phyloP scores from a whole-genome alignment of 2,888 invertebrate species.

The Apamea monoglypha region DNA sequence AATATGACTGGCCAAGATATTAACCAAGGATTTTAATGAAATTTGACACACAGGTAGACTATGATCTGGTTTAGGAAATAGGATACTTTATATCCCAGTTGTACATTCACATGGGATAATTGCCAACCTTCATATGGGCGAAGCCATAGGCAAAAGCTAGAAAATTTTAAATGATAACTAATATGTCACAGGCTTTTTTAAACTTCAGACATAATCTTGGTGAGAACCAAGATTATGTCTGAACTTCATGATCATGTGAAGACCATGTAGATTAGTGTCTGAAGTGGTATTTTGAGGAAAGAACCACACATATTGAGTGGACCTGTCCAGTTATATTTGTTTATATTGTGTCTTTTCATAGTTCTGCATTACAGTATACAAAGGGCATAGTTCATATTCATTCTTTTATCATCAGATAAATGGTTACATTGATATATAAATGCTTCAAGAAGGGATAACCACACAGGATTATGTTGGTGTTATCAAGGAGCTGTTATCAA shows the following conservation, averaged over 20 bases:
- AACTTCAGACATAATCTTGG: too few species aligned
- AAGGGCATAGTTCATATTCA: constrained; percentile 23
- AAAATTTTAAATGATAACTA: too few species aligned
- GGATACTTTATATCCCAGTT: neutral
- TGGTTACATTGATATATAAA: constrained; percentile 9
- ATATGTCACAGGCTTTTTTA: too few species aligned
- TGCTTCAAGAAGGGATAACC: constrained; percentile 23
- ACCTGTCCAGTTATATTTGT: too few species aligned
- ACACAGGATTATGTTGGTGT: constrained; percentile 1
- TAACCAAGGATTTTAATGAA: neutral
- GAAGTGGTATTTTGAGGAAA: too few species aligned
- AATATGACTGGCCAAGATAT: too few species aligned
- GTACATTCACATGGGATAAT: neutral
- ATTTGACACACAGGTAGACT: neutral
- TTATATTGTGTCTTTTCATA: neutral
- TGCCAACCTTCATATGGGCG: fast-evolving
- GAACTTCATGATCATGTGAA: too few species aligned
- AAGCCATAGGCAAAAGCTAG: neutral
- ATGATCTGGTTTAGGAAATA: neutral
- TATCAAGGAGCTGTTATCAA: constrained; percentile 34
- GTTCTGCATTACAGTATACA: neutral
- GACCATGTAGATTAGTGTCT: too few species aligned
- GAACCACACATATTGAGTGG: too few species aligned
- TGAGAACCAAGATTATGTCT: too few species aligned
- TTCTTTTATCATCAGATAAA: constrained; percentile 15